Base-by-base conservation (phyloP, 1,140 invertebrate genomes). In the Meloidogyne floridensis region DNA sequence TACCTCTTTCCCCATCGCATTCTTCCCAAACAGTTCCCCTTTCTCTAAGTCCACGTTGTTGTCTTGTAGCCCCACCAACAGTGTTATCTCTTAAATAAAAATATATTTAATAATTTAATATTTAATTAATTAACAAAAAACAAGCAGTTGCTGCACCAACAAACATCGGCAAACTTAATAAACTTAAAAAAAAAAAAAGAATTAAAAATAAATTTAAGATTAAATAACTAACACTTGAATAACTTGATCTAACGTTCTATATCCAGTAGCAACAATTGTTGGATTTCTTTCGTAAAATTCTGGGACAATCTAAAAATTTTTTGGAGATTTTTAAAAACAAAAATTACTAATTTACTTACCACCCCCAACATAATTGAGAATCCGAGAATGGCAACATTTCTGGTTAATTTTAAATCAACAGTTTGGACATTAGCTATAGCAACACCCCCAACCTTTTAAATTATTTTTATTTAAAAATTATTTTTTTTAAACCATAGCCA, bases 301-400 rank as follows among this genome's bases (percentile, higher is more conserved):
- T 15, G 80, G 80, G 1, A 91, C 84, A 86, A 91, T 90, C 43
- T 70, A 51, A 11, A 20, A 32, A 13, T 42, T 47, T 10, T 79
- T 79, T 47, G 13, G 51, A 15, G 2, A 10, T 51, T 70, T 70
- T 42, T 59, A 59, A 9, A 15, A 15, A 32, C 32, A 47, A 47
- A 7, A 54, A 11, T 10, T 13, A 20, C 8, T 13, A 11, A 13
- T 53, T 32, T 32, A 47, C 56, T 9, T 51, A 70, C 79, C 13
- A 91, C 78, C 6, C 91, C 91, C 53, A 91, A 84, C 78, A 91
- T 86, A n/a, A 91, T 78, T 0, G 91, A 90, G 10, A 90, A 89
- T 18, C 91, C 91, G 51, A 91, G 88, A 80, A 91, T 91, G 65
- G 86, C 88, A 78, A 91, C 85, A 82, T 91, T 91, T 51, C 91